These are phyloP conservation scores for Brevimyrus niger DNA, from an alignment of 2,113 vertebrate genomes.

Conservation along the genomic window DNA sequence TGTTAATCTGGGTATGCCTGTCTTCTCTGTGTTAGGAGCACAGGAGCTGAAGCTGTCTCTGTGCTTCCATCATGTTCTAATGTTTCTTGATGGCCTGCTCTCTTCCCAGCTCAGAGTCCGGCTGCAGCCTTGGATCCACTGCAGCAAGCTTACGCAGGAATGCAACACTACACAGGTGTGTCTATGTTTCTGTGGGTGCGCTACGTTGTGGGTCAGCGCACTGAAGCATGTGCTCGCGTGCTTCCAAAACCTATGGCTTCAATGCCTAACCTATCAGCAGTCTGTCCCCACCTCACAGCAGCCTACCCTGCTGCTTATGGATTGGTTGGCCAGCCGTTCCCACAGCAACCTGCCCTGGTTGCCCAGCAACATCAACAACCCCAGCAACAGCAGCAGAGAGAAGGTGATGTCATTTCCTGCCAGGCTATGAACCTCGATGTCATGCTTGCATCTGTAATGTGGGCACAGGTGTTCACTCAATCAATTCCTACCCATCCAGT, in stretches of 20 bases:
- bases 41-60: neutral
- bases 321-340: constrained; percentile 77
- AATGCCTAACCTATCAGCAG: constrained; percentile 29
- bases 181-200: constrained; percentile 18
- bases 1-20: neutral
- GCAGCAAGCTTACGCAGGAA: constrained; percentile 84
- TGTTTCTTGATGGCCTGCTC: neutral
- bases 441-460: constrained; percentile 29
- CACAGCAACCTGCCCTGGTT: constrained; percentile 75
- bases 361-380: constrained; percentile 79
- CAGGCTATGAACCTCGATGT: constrained; percentile 23
- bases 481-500: neutral
- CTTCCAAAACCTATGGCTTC: constrained; percentile 35
- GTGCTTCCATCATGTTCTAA: neutral
- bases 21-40: neutral
- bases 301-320: constrained; percentile 83
- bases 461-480: neutral
- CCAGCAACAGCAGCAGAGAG: constrained; percentile 76
- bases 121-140: constrained; percentile 75
- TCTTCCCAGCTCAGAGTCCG: constrained; percentile 75
- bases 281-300: constrained; percentile 52
- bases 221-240: constrained; percentile 31
- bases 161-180: constrained; percentile 89
- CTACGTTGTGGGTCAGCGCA: neutral
- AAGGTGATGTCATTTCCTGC: constrained; percentile 65